Evolutionary conservation across 1,140 invertebrate genomes (phyloP).

Genomic region (Trichogramma pretiosum): DNA sequence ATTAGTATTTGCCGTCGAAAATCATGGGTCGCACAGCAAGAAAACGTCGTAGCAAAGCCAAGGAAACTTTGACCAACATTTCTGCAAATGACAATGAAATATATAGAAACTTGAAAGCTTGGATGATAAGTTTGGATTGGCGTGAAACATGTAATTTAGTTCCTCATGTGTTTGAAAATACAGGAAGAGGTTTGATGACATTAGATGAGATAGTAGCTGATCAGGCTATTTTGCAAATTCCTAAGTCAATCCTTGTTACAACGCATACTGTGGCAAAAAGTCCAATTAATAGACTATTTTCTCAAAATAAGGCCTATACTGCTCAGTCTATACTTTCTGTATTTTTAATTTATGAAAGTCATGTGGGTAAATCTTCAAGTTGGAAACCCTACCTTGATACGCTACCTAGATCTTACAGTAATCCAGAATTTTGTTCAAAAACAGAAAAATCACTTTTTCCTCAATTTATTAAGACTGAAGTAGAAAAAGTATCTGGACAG

Average conservation of each 20-base stretch:
- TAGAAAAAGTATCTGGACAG: slow-evolving; percentile 19
- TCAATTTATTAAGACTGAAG: slow-evolving; percentile 22
- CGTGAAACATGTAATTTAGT: slow-evolving; percentile 37
- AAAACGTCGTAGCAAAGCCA: slow-evolving; percentile 34
- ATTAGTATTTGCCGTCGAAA: too few relatives aligned
- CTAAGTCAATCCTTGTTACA: slow-evolving; percentile 51
- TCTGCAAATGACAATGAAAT: slow-evolving; percentile 33
- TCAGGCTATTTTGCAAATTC: slow-evolving; percentile 50
- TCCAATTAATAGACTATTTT: slow-evolving; percentile 42
- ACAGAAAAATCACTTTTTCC: slow-evolving; percentile 33
- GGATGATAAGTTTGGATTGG: slow-evolving; percentile 42
- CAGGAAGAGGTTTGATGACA: slow-evolving; percentile 53
- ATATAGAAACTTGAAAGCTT: slow-evolving; percentile 41
- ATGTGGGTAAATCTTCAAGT: slow-evolving; percentile 37
- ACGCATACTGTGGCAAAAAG: slow-evolving; percentile 41
- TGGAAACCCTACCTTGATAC: slow-evolving; percentile 50
- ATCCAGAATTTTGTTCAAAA: slow-evolving; percentile 44
- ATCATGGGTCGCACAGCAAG: slow-evolving; percentile 47
- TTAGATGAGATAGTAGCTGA: slow-evolving; percentile 43
- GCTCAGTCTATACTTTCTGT: slow-evolving; percentile 51
- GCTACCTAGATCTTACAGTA: slow-evolving; percentile 49
- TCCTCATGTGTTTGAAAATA: slow-evolving; percentile 44
- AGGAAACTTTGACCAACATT: slow-evolving; percentile 32
- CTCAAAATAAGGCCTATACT: slow-evolving; percentile 31
- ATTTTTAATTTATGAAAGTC: slow-evolving; percentile 52